Evolutionary conservation across 1,140 invertebrate genomes (phyloP).

Genomic region (Eubasilissa regina): DNA sequence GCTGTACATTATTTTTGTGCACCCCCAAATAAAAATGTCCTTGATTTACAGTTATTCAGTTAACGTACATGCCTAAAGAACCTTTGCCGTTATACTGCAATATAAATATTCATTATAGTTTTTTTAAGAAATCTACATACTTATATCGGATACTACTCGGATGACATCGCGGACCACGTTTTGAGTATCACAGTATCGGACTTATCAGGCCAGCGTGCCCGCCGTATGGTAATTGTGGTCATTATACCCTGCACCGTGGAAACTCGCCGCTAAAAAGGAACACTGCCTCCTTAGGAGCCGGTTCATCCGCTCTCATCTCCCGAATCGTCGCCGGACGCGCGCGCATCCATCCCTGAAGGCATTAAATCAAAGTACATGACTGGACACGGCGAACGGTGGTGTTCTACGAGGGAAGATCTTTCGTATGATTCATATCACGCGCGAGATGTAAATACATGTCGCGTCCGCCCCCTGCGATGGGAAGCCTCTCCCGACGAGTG

Average conservation of each 20-base stretch:
- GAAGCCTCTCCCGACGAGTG: too few relatives aligned
- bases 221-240: slow-evolving; percentile 23
- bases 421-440: neutral
- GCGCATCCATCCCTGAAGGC: slow-evolving; percentile 22
- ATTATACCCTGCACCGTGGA: slow-evolving; percentile 15
- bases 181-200: neutral
- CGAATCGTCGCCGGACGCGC: neutral
- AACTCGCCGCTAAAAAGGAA: slow-evolving; percentile 21
- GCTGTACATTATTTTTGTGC: too few relatives aligned
- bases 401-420: neutral
- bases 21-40: too few relatives aligned
- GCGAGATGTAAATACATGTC: slow-evolving; percentile 16
- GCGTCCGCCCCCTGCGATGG: too few relatives aligned
- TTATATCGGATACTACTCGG: too few relatives aligned
- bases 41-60: too few relatives aligned
- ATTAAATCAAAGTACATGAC: neutral
- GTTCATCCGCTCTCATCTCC: neutral
- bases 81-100: too few relatives aligned
- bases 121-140: too few relatives aligned
- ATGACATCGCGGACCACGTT: too few relatives aligned
- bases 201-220: neutral
- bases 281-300: slow-evolving; percentile 26
- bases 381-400: neutral
- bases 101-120: too few relatives aligned
- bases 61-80: too few relatives aligned